phyloP scores from a whole-genome alignment of 2,888 invertebrate species.

The Nemotelus nigrinus region DNA sequence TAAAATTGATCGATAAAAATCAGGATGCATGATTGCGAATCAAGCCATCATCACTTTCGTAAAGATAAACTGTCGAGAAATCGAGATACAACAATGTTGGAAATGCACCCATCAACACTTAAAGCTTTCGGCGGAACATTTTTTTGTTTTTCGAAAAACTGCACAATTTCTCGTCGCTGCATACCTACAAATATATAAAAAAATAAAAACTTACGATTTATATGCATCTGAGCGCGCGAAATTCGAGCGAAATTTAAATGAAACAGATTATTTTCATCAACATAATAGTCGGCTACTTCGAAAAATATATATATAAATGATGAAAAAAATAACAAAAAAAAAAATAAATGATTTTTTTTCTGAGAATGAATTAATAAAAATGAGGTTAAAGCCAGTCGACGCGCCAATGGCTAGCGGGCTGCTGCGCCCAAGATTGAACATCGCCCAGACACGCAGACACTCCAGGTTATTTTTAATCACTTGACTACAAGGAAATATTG shows the following conservation, averaged over 20 bases:
- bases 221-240: too few relatives aligned
- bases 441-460: slow-evolving; percentile 35
- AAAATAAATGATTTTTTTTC: slow-evolving; percentile 33
- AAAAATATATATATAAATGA: slow-evolving; percentile 1
- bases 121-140: too few relatives aligned
- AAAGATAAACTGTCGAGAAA: too few relatives aligned
- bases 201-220: background rate
- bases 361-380: slow-evolving; percentile 41
- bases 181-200: background rate
- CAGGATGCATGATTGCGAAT: too few relatives aligned
- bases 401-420: background rate
- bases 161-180: too few relatives aligned
- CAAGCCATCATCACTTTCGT: too few relatives aligned
- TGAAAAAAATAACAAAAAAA: slow-evolving; percentile 4
- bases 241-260: background rate
- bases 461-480: slow-evolving; percentile 41
- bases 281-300: too few relatives aligned
- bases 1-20: too few relatives aligned
- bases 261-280: too few relatives aligned
- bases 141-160: too few relatives aligned
- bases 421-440: background rate
- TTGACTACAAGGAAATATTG: slow-evolving; percentile 29
- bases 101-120: too few relatives aligned
- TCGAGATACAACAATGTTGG: too few relatives aligned
- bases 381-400: slow-evolving; percentile 38